Conservation (phyloP, 2,888 invertebrate genomes). For the Autographa gamma region DNA sequence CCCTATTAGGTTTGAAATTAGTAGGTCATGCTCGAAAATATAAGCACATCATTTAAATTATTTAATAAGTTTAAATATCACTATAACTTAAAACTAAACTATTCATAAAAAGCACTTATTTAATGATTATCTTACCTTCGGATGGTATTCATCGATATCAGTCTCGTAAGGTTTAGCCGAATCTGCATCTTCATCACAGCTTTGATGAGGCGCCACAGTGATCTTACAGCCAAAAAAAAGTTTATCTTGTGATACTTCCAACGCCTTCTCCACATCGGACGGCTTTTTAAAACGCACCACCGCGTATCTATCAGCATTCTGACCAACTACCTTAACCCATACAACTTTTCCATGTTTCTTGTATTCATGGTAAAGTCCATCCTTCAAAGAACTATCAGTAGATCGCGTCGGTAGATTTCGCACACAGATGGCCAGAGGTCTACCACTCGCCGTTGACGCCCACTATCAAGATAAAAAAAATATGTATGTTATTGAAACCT, state of each 20-base stretch:
- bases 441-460: conserved; percentile 90
- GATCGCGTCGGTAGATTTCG: conserved; percentile 96
- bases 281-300: conserved; percentile 98
- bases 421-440: conserved; percentile 96
- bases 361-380: conserved; percentile 99
- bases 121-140: conserved; percentile 88
- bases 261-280: conserved; percentile 98
- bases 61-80: neutral
- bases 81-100: conserved; percentile 6
- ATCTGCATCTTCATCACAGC: conserved; percentile 95
- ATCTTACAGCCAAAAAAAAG: conserved; percentile 99
- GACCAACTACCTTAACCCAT: conserved; percentile 97
- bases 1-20: neutral
- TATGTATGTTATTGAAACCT: conserved; percentile 49
- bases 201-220: conserved; percentile 97
- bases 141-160: conserved; percentile 98
- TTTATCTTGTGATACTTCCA: conserved; percentile 98
- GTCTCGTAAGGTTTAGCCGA: conserved; percentile 97
- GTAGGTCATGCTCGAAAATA: neutral
- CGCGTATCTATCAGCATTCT: conserved; percentile 97
- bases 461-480: conserved; percentile 76
- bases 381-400: conserved; percentile 97
- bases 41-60: neutral
- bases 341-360: conserved; percentile 99
- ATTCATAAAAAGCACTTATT: neutral